A percentile compares a stretch with the other conserved stretches of the same genome.
Evolutionary conservation across 23 tunicate species (phyloP).

Genomic region (Aplidium turbinatum): DNA sequence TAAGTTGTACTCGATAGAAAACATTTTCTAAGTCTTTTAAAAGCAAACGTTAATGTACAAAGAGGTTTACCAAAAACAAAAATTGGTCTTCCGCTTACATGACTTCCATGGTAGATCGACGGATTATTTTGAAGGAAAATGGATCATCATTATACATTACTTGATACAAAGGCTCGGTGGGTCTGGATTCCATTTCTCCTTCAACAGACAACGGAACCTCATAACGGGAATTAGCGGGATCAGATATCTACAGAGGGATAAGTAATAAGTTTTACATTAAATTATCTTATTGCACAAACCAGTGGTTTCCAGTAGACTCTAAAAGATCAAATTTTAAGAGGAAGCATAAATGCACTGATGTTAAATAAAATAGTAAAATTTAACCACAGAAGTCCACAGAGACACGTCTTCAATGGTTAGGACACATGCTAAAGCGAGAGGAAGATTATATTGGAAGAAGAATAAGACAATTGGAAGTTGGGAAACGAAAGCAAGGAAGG

Average conservation of each 20-base stretch:
- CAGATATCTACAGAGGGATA: constrained; percentile 33
- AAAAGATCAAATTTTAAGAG: background rate
- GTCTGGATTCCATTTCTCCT: constrained; percentile 9
- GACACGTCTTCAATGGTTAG: no score
- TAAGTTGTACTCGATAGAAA: background rate
- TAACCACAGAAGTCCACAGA: no score
- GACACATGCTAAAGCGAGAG: no score
- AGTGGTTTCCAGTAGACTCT: background rate
- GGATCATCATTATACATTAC: constrained; percentile 64
- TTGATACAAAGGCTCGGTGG: constrained; percentile 45
- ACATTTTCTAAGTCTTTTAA: constrained; percentile 2
- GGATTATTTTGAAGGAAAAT: constrained; percentile 51
- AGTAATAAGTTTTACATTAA: background rate
- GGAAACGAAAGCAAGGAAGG: no score
- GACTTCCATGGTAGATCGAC: constrained; percentile 49
- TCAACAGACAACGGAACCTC: constrained; percentile 58
- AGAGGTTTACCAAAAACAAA: background rate
- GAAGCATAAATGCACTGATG: no score
- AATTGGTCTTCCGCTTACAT: constrained; percentile 42
- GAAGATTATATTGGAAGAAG: no score
- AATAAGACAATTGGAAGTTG: no score
- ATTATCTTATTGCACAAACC: background rate
- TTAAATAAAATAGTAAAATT: no score
- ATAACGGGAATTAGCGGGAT: constrained; percentile 32
- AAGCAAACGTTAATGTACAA: constrained; percentile 1